Base-by-base conservation (phyloP, 2,797 vertebrate species). In the Leucoraja ocellata region DNA sequence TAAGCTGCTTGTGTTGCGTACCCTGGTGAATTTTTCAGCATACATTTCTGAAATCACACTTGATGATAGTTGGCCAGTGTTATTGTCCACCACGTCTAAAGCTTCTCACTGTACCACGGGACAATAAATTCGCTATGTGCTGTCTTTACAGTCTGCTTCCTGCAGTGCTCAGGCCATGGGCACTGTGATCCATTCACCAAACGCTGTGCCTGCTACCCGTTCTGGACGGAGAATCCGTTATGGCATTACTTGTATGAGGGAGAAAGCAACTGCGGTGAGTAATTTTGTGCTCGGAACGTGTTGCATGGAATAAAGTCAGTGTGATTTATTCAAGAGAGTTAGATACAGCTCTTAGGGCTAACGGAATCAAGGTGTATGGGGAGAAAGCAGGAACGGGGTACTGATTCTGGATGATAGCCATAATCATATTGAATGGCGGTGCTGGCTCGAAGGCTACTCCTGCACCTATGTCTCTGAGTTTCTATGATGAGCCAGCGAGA, bases 181-280 rank as follows among this genome's bases (percentile, higher is more conserved):
- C 97, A 96, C 94, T 99, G 98, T 93, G 97, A 99, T 93, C 98
- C 98, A 46, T 95, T 98, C 95, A 97, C 97, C 18, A 98, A 98
- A 94, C 96, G 96, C 93, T 99, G 98, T 65, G 93, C 96, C 93
- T 99, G 98, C 93, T 98, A 98, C 95, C 97, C 97, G 61, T 95
- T 98, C 93, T 99, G 98, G 98, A 98, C 98, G 63, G 97, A 98
- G 96, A 98, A 98, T 93, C 95, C 96, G 93, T 95, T 98, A 63
- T 96, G 96, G 0, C 96, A 95, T 81, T 98, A 98, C 91, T 93
- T 98, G 0, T 96, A 94, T 7, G 96, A 97, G 0, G 97, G 97
- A 73, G 97, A 98, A 94, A 98, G 98, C 95, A 98, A 99, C 93
- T 98, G 98, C 79, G 98, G 98, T 98, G 94, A 97, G 96, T 95